Conservation (phyloP, 2,797 vertebrate genomes). For the Pogonophryne albipinna region DNA sequence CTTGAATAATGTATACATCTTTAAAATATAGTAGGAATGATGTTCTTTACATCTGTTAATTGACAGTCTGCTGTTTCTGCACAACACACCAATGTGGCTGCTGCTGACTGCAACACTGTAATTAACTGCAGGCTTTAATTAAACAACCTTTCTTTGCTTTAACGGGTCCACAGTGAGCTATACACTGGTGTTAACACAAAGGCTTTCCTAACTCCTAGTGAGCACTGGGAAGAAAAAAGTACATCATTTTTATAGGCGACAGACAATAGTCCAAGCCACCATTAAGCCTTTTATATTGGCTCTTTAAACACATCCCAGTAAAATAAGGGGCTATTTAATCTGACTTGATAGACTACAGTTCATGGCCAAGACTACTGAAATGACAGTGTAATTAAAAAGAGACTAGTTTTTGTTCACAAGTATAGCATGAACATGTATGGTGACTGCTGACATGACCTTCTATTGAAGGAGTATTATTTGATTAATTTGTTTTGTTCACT, state of each 20-base stretch:
- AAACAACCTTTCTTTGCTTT: constrained; percentile 8
- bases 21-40: not conserved
- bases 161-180: constrained; percentile 38
- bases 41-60: not conserved
- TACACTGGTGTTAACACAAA: constrained; percentile 33
- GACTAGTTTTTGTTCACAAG: too few species aligned
- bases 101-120: not conserved
- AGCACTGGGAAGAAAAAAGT: constrained; percentile 13
- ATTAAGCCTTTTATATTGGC: not conserved
- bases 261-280: not conserved
- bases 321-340: constrained; percentile 5
- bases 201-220: constrained; percentile 25
- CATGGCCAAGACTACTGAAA: not conserved
- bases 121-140: not conserved
- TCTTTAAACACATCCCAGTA: not conserved
- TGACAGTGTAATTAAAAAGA: not conserved
- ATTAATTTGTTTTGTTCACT: too few species aligned
- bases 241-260: constrained; percentile 7
- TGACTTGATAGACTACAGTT: constrained; percentile 1
- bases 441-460: too few species aligned
- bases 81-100: not conserved
- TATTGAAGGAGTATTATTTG: too few species aligned
- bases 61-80: not conserved
- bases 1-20: not conserved
- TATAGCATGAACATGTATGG: too few species aligned